Conservation (phyloP, 1,140 invertebrate species). For the Drosophila funebris region DNA sequence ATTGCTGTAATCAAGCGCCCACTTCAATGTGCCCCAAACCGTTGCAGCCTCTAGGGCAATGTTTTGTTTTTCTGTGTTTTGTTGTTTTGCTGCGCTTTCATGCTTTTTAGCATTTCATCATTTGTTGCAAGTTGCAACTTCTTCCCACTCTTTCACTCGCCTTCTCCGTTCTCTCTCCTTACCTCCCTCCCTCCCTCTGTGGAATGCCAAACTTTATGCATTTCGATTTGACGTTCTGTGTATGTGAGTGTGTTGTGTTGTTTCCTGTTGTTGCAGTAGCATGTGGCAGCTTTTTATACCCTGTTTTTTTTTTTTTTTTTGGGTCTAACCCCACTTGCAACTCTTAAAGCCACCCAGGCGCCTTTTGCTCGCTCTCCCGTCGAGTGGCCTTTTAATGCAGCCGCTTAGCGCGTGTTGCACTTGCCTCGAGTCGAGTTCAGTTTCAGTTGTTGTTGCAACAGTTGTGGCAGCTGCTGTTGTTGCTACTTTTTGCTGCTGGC, state of each 20-base stretch:
- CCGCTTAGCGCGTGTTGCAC: slow-evolving; percentile 72
- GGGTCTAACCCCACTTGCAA: slow-evolving; percentile 5
- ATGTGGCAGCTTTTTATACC: slow-evolving; percentile 43
- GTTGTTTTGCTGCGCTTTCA: slow-evolving; percentile 43
- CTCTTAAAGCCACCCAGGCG: neutral
- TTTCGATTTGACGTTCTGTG: slow-evolving; percentile 28
- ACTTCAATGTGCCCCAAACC: slow-evolving; percentile 49
- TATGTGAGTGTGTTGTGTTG: slow-evolving; percentile 5
- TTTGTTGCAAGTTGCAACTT: slow-evolving; percentile 61
- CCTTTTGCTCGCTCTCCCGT: slow-evolving; percentile 17
- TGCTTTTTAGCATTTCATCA: slow-evolving; percentile 77
- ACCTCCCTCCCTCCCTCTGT: neutral
- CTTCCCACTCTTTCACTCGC: neutral
- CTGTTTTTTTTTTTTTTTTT: slow-evolving; percentile 22
- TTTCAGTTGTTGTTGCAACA: slow-evolving; percentile 1
- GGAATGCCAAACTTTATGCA: slow-evolving; percentile 30
- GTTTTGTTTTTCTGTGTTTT: slow-evolving; percentile 9
- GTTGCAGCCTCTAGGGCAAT: neutral
- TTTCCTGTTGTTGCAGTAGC: slow-evolving; percentile 33
- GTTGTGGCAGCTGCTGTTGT: neutral
- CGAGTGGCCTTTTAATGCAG: slow-evolving; percentile 73
- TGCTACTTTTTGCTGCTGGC: slow-evolving; percentile 42
- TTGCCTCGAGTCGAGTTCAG: slow-evolving; percentile 17
- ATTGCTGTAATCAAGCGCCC: slow-evolving; percentile 76
- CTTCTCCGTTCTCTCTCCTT: neutral